A percentile compares a stretch with the other conserved stretches of the same genome.
Evolutionary conservation across 2,888 invertebrate genomes (phyloP).

Genomic region (Alsophila aescularia): DNA sequence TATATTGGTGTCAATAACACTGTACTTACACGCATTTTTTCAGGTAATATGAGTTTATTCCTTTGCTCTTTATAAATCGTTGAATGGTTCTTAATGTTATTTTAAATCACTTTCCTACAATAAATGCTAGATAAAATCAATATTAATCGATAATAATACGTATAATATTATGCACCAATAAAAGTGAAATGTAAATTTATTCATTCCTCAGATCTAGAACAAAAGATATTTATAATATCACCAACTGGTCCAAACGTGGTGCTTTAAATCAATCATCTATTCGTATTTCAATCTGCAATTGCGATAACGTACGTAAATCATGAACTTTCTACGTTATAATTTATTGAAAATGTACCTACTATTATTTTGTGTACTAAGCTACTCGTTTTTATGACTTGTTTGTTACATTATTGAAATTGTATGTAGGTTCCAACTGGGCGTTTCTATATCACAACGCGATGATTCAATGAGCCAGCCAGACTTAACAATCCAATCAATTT

Average conservation of each 20-base stretch:
- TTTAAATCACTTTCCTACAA: not conserved
- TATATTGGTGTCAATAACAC: too few species aligned
- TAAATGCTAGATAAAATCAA: not conserved
- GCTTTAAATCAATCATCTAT: constrained; percentile 44
- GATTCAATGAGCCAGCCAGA: too few species aligned
- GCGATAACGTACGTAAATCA: constrained; percentile 49
- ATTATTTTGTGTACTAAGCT: too few species aligned
- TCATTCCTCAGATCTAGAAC: constrained; percentile 11
- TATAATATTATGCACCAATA: not conserved
- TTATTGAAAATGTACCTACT: constrained; percentile 33
- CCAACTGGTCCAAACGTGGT: constrained; percentile 6
- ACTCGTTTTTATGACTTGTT: too few species aligned
- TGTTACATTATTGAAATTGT: too few species aligned
- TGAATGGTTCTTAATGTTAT: not conserved
- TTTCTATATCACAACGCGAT: too few species aligned
- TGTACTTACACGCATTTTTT: too few species aligned
- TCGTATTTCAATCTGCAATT: constrained; percentile 42
- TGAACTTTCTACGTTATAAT: constrained; percentile 46
- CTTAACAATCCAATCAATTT: too few species aligned
- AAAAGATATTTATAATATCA: constrained; percentile 13
- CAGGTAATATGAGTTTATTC: too few species aligned
- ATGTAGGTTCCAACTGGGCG: too few species aligned
- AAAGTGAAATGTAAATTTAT: constrained; percentile 13
- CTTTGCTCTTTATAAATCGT: too few species aligned
- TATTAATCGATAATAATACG: too few species aligned